Evolutionary conservation across 2,888 invertebrate genomes (phyloP).

Genomic region (Mesorhabditis belari): DNA sequence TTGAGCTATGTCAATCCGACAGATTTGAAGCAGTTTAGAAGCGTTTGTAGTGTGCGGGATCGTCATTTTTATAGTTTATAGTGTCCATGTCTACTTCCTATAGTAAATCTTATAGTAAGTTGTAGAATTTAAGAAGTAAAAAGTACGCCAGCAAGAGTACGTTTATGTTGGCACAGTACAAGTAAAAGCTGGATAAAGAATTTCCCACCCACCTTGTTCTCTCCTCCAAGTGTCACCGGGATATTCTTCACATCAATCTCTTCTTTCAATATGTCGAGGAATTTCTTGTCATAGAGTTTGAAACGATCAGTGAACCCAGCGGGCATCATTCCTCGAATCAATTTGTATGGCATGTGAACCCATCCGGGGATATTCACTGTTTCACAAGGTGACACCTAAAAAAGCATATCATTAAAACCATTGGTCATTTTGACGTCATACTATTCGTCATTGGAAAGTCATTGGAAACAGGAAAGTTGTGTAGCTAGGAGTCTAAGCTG

Average conservation of each 20-base stretch:
- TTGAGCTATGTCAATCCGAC: no score
- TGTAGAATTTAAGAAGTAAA: no score
- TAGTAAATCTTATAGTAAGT: no score
- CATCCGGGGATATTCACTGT: slow-evolving; percentile 51
- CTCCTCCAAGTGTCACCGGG: slow-evolving; percentile 47
- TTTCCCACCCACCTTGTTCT: slow-evolving; percentile 25
- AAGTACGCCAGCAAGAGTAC: no score
- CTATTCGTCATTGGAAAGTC: background rate
- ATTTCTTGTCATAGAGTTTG: slow-evolving; percentile 46
- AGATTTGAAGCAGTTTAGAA: no score
- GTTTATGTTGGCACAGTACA: background rate
- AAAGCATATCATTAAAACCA: background rate
- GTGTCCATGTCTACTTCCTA: background rate
- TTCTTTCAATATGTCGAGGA: slow-evolving; percentile 30
- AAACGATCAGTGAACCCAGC: slow-evolving; percentile 49
- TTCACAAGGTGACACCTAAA: slow-evolving; percentile 41
- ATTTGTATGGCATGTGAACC: slow-evolving; percentile 50
- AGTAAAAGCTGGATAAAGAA: background rate
- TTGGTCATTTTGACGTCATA: slow-evolving; percentile 1
- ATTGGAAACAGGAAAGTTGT: background rate
- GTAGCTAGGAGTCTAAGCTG: background rate
- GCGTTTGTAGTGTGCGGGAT: background rate
- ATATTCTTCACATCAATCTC: slow-evolving; percentile 43
- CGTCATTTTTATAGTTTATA: background rate
- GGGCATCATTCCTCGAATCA: slow-evolving; percentile 50